Conservation (phyloP, 1,140 invertebrate genomes). For the Diachasmimorpha longicaudata region DNA sequence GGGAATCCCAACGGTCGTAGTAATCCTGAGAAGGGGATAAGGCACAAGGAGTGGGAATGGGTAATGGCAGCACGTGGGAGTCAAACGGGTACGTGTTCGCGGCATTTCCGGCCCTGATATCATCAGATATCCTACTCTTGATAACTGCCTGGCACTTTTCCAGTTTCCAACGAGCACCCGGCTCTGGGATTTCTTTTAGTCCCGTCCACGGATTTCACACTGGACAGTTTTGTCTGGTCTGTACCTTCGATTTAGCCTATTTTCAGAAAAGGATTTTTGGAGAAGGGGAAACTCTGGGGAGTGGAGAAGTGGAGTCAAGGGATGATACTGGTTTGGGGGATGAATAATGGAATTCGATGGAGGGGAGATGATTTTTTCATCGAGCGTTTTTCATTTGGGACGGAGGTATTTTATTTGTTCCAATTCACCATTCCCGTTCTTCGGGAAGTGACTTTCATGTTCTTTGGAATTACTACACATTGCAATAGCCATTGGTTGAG, state of each 20-base stretch:
- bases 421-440: too few relatives aligned
- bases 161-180: conserved; percentile 19
- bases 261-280: neutral
- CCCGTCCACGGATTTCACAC: conserved; percentile 25
- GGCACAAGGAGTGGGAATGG: conserved; percentile 10
- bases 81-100: conserved; percentile 33
- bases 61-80: conserved; percentile 36
- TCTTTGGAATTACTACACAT: too few relatives aligned
- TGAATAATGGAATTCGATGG: too few relatives aligned
- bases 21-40: conserved; percentile 22
- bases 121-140: conserved; percentile 32
- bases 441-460: too few relatives aligned
- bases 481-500: too few relatives aligned
- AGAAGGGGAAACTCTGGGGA: neutral
- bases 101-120: conserved; percentile 34
- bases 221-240: neutral
- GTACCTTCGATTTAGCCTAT: conserved; percentile 4
- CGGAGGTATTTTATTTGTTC: too few relatives aligned
- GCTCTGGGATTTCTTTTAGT: conserved; percentile 21
- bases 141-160: conserved; percentile 36
- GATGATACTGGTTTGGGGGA: too few relatives aligned
- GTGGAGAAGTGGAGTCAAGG: too few relatives aligned
- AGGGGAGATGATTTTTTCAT: too few relatives aligned
- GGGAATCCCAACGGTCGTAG: conserved; percentile 20
- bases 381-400: too few relatives aligned